Conservation (phyloP, 2,113 vertebrate species). For the Hassar affinis region DNA sequence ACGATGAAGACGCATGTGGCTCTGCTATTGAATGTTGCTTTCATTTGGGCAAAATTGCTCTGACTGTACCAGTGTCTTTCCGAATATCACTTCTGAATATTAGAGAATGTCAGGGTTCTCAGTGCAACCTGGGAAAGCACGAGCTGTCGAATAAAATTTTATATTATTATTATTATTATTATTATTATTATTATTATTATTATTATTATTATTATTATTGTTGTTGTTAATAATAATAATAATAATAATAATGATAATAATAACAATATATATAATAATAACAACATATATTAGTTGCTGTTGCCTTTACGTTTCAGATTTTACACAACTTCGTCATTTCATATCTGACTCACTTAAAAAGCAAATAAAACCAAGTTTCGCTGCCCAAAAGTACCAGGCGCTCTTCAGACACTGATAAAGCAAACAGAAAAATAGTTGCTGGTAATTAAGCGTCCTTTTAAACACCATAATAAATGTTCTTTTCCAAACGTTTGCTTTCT, state of each 20-base stretch:
- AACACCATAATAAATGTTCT: neutral
- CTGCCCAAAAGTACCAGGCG: neutral
- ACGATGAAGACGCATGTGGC: neutral
- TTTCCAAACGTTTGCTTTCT: neutral
- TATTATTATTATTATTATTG: neutral
- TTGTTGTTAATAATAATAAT: neutral
- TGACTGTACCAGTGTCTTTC: neutral
- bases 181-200: neutral
- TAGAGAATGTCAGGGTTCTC: neutral
- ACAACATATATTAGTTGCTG: neutral
- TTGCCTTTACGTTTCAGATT: neutral
- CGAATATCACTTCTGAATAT: neutral
- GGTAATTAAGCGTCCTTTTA: neutral
- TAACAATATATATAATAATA: neutral
- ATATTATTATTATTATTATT: neutral
- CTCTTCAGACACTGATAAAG: neutral
- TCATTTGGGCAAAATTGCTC: neutral
- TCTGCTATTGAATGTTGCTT: neutral
- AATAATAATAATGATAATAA: slow-evolving; percentile 15
- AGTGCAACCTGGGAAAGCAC: neutral
- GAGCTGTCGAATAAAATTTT: neutral
- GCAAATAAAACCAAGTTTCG: neutral
- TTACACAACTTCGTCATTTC: neutral
- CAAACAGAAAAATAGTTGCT: neutral
- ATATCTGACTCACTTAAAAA: neutral